These are phyloP conservation scores for Goniozus legneri DNA, from an alignment of 1,140 invertebrate genomes.

Conservation along the genomic window DNA sequence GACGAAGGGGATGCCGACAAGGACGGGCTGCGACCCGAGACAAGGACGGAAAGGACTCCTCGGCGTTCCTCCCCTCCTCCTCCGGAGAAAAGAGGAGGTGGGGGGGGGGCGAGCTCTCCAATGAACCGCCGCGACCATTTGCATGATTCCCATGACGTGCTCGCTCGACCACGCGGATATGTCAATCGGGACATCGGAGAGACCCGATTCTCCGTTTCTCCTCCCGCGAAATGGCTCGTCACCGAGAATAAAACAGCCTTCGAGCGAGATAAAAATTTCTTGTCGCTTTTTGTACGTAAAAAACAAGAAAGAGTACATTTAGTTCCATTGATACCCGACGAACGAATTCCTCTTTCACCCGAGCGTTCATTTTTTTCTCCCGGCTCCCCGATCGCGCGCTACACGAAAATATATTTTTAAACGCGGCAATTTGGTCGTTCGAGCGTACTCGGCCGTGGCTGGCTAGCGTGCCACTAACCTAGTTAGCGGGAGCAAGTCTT, in stretches of 20 bases:
- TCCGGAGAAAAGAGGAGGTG: not conserved
- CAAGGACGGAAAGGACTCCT: slow-evolving; percentile 38
- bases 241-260: not conserved
- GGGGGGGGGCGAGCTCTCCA: not conserved
- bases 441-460: slow-evolving; percentile 43
- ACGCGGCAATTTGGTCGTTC: slow-evolving; percentile 42
- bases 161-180: slow-evolving; percentile 28
- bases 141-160: slow-evolving; percentile 38
- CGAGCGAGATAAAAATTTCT: too few relatives aligned
- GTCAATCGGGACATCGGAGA: slow-evolving; percentile 23
- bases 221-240: too few relatives aligned
- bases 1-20: too few relatives aligned
- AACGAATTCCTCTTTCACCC: slow-evolving; percentile 1
- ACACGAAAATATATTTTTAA: slow-evolving; percentile 42
- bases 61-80: not conserved
- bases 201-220: slow-evolving; percentile 5
- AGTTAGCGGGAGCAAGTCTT: slow-evolving; percentile 51
- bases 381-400: slow-evolving; percentile 6
- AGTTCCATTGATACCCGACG: not conserved
- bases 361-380: not conserved
- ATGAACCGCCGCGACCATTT: slow-evolving; percentile 18
- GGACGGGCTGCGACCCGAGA: slow-evolving; percentile 40
- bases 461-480: slow-evolving; percentile 51
- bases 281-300: too few relatives aligned
- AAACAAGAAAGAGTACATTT: too few relatives aligned